These are phyloP conservation scores for Turritopsis rubra DNA, from an alignment of 30 jellyfish, hydroid and myxozoan species.

Conservation along the genomic window DNA sequence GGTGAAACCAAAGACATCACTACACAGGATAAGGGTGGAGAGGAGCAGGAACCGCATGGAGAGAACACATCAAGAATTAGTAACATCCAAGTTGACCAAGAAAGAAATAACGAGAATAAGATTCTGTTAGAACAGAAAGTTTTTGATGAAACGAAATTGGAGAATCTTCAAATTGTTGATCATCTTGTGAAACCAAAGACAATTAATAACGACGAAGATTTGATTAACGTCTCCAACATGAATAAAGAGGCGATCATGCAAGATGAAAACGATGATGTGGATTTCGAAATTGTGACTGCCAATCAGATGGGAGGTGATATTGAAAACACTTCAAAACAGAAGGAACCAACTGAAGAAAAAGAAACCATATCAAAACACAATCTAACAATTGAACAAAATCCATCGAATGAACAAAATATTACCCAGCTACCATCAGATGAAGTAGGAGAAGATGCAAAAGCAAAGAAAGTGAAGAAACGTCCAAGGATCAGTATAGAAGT, in stretches of 20 bases:
- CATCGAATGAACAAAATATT: not conserved
- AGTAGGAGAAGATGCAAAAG: not conserved
- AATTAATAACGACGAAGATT: not conserved
- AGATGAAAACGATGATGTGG: not conserved
- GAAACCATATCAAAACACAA: not conserved
- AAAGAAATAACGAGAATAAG: not conserved
- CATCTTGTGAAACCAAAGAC: not conserved
- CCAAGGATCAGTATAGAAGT: conserved; percentile 8
- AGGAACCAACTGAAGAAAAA: not conserved
- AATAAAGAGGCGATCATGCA: not conserved
- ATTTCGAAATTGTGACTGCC: not conserved
- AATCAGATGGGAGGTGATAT: no score
- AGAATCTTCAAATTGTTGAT: not conserved
- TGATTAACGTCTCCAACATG: not conserved
- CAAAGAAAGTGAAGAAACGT: not conserved
- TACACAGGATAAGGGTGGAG: not conserved
- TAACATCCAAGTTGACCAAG: no score
- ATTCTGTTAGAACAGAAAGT: not conserved
- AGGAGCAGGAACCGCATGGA: not conserved
- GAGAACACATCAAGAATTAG: not conserved
- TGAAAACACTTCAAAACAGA: not conserved
- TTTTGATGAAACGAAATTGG: no score
- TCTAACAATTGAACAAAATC: not conserved
- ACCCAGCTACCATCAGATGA: not conserved
- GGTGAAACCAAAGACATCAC: not conserved